These are phyloP conservation scores for Lindbergichthys nudifrons DNA, from an alignment of 2,797 vertebrate genomes.

Conservation along the genomic window DNA sequence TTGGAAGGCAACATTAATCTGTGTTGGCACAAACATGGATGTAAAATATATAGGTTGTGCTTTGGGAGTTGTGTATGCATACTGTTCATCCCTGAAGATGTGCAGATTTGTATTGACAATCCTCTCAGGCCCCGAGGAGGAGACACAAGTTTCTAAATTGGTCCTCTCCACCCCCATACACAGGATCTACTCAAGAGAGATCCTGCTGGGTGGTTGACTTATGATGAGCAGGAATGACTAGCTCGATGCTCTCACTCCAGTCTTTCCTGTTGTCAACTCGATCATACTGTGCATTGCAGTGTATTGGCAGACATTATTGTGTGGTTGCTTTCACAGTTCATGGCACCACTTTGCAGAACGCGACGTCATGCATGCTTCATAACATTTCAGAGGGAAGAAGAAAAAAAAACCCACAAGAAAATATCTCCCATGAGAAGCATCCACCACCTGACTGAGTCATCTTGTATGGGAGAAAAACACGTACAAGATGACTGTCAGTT, in stretches of 20 bases:
- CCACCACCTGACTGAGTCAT: constrained; percentile 67
- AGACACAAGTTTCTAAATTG: constrained; percentile 64
- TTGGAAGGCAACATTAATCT: constrained; percentile 40
- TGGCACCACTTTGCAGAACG: constrained; percentile 25
- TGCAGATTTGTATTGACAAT: constrained; percentile 62
- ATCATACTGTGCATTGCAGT: constrained; percentile 36
- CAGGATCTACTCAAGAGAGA: constrained; percentile 44
- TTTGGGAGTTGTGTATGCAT: constrained; percentile 32
- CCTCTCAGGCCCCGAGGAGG: constrained; percentile 42
- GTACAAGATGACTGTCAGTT: constrained; percentile 47
- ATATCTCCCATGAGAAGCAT: constrained; percentile 49
- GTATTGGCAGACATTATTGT: constrained; percentile 23
- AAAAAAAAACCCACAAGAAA: constrained; percentile 18
- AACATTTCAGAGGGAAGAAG: constrained; percentile 49
- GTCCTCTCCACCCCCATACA: constrained; percentile 60
- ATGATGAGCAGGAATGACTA: constrained; percentile 37
- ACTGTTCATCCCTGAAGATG: constrained; percentile 31
- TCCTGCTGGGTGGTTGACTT: constrained; percentile 54
- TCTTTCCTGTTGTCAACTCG: constrained; percentile 57
- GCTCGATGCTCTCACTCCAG: constrained; percentile 38
- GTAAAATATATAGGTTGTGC: constrained; percentile 30
- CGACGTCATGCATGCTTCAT: constrained; percentile 27
- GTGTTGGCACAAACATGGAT: constrained; percentile 34
- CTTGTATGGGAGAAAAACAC: constrained; percentile 42
- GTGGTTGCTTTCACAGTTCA: constrained; percentile 28